Evolutionary conservation across 2,113 vertebrate species (phyloP).

Genomic region (Caranx ignobilis): DNA sequence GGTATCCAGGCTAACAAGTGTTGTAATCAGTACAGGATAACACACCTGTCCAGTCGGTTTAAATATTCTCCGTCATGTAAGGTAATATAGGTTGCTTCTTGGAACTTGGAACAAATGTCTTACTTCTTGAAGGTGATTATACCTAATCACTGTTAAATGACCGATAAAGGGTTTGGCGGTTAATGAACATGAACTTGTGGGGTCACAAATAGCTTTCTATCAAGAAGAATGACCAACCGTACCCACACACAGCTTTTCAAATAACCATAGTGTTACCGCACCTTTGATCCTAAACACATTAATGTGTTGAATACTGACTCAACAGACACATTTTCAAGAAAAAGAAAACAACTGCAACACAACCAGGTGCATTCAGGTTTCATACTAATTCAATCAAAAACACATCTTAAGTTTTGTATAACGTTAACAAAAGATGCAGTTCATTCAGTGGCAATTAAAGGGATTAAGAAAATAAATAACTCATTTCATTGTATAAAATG

Average conservation of each 20-base stretch:
- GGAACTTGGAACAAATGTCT: background rate
- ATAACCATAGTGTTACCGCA: background rate
- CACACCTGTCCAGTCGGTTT: conserved; percentile 4
- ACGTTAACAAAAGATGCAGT: conserved; percentile 38
- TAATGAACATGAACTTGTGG: background rate
- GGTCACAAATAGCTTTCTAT: conserved; percentile 16
- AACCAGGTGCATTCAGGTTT: conserved; percentile 28
- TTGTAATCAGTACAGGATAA: conserved; percentile 21
- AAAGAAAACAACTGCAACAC: conserved; percentile 23
- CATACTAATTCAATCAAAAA: conserved; percentile 43
- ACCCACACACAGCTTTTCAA: background rate
- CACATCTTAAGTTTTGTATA: conserved; percentile 26
- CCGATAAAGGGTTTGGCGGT: background rate
- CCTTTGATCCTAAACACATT: conserved; percentile 16
- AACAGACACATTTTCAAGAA: conserved; percentile 14
- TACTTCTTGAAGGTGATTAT: background rate
- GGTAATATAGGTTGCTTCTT: background rate
- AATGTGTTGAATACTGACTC: conserved; percentile 39
- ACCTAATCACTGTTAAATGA: background rate
- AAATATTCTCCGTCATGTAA: conserved; percentile 16
- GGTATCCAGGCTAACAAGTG: conserved; percentile 15
- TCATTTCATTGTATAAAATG: conserved; percentile 36
- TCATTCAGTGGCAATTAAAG: conserved; percentile 50
- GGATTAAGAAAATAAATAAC: conserved; percentile 70
- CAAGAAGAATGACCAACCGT: conserved; percentile 7